phyloP scores from a whole-genome alignment of 1,140 invertebrate genomes.

The Hylaeus volcanicus region DNA sequence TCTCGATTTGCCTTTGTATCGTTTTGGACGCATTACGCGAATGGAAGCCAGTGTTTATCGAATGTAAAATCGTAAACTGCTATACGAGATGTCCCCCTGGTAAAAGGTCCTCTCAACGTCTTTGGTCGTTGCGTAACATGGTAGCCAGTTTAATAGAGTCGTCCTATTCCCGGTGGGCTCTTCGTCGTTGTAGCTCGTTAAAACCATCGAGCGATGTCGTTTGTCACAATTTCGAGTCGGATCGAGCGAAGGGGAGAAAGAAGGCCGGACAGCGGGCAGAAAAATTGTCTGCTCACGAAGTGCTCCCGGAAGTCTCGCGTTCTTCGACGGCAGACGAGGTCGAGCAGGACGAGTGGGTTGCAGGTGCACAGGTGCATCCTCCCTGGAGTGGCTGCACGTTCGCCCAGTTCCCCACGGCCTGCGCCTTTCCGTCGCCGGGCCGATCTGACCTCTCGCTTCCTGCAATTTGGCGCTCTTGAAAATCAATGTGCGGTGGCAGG shows the following conservation, averaged over 20 bases:
- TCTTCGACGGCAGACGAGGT: conserved; percentile 35
- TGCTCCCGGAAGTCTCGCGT: conserved; percentile 54
- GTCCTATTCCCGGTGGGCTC: neutral
- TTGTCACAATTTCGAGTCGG: conserved; percentile 45
- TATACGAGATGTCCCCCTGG: too few species aligned
- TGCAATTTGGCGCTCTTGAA: conserved; percentile 73
- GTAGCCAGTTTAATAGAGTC: too few species aligned
- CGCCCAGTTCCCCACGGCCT: conserved; percentile 56
- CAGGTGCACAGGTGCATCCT: conserved; percentile 63
- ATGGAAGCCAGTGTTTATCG: neutral
- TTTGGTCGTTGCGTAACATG: too few species aligned
- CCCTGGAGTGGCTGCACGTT: neutral
- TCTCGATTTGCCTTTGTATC: conserved; percentile 39
- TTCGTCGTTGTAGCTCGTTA: conserved; percentile 31
- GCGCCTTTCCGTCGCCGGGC: conserved; percentile 14
- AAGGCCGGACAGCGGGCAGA: neutral
- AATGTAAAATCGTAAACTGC: neutral
- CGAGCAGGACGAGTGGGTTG: conserved; percentile 38
- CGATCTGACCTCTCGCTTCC: conserved; percentile 71
- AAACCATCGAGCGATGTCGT: conserved; percentile 28
- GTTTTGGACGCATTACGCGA: conserved; percentile 14
- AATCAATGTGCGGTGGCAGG: conserved; percentile 66
- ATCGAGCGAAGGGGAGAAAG: conserved; percentile 20
- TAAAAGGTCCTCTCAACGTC: too few species aligned
- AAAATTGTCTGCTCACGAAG: conserved; percentile 28